Base-by-base conservation (phyloP, 2,888 invertebrate species). In the Prenolepis imparis region DNA sequence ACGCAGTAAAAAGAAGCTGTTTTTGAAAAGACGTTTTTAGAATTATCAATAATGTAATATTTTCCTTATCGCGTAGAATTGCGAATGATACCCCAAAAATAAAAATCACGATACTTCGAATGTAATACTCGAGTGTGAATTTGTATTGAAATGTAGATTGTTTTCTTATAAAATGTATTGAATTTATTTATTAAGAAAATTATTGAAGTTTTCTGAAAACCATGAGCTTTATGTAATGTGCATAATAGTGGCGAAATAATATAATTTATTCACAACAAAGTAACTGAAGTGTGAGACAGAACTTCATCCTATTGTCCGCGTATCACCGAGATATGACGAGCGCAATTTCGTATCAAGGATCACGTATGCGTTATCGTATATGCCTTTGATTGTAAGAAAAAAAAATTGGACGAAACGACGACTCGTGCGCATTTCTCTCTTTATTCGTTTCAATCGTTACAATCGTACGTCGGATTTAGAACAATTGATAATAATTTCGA, bases 161-260 rank as follows among this genome's bases (percentile, higher is more conserved):
- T 12, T 72, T 24, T 55, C 44, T 48, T 11, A 11, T 24, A 48
- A n/a, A 70, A 57, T 73, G 24, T 18, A 12, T 18, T n/a, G 18
- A 57, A 73, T 73, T 73, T 41, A 72, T 28, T 39, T 24, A 11
- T 1, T 59, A 52, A 52, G n/a, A 67, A 57, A 55, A 72, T 72
- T 57, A 18, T 39, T 12, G 12, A 72, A 39, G 9, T 21, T 21
- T 70, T 24, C 18, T 57, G 6, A 39, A 3, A 39, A 12, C 36
- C 15, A 57, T 18, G 1, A 73, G 3, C 11, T 57, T 28, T 4
- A n/a, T 15, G 28, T 12, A 8, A 28, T 63, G n/a, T 63, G 3
- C 11, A 21, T 41, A n/a, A n/a, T 55, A 55, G 21, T 61, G 59
- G 1, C 8, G 15, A 24, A 48, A 55, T 44, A 66, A 41, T 21